These are phyloP conservation scores for Cathartes aura DNA, from an alignment of 2,113 vertebrate genomes.

Conservation along the genomic window DNA sequence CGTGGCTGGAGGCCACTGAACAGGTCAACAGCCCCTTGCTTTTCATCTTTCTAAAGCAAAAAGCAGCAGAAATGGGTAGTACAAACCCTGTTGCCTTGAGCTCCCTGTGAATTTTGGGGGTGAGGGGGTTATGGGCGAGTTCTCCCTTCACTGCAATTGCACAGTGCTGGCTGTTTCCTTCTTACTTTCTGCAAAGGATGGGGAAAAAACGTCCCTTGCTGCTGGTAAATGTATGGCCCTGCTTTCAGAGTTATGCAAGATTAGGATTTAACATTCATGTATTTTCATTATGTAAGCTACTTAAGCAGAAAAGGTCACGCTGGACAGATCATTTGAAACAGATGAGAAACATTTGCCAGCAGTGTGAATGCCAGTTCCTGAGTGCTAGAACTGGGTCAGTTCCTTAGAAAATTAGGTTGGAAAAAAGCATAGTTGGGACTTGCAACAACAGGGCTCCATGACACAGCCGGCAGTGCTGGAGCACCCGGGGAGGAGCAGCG, in stretches of 20 bases:
- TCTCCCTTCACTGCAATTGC: neutral
- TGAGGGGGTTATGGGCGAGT: neutral
- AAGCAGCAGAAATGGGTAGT: neutral
- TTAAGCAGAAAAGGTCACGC: conserved; percentile 10
- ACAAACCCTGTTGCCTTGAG: neutral
- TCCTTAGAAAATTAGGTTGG: conserved; percentile 20
- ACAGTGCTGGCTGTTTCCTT: neutral
- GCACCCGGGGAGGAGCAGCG: rapidly evolving
- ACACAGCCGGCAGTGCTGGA: neutral
- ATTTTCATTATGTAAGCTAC: neutral
- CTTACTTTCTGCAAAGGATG: neutral
- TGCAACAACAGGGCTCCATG: neutral
- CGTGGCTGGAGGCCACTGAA: rapidly evolving
- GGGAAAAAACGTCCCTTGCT: neutral
- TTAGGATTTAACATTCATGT: neutral
- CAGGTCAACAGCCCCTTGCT: neutral
- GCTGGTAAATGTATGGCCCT: neutral
- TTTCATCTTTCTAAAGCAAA: neutral
- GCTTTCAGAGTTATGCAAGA: conserved; percentile 17
- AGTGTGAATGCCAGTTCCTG: neutral
- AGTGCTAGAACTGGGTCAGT: neutral
- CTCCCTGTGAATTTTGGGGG: neutral
- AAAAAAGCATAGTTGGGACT: neutral
- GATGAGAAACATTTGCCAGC: neutral
- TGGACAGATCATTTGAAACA: neutral